These are phyloP conservation scores for Aspidapion aeneum DNA, from an alignment of 2,888 invertebrate genomes.

Conservation along the genomic window DNA sequence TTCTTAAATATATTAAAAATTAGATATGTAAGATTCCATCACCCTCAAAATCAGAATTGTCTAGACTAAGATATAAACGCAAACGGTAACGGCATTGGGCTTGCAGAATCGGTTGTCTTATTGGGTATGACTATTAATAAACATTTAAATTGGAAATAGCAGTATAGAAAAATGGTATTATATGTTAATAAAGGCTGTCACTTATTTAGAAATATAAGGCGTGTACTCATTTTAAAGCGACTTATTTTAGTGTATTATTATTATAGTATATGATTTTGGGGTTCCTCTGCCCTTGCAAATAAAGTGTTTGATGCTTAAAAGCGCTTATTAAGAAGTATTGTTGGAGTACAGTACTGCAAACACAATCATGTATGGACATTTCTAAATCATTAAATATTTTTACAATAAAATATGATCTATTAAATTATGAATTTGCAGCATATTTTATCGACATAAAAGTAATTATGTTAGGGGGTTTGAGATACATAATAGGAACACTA, in stretches of 20 bases:
- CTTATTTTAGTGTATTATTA: neutral
- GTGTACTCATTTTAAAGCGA: neutral
- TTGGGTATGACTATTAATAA: neutral
- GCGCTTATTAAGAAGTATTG: neutral
- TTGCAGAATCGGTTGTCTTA: neutral
- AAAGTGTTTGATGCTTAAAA: neutral
- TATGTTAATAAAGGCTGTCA: neutral
- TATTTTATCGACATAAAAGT: neutral
- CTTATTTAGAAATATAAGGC: neutral
- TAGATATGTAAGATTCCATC: neutral
- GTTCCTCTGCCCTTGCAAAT: neutral
- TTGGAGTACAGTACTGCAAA: too few relatives aligned
- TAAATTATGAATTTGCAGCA: too few relatives aligned
- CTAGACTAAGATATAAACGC: neutral
- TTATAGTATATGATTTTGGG: neutral
- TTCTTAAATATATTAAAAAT: neutral
- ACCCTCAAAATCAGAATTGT: neutral
- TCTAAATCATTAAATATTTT: too few relatives aligned
- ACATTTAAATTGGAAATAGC: neutral
- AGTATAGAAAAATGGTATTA: neutral
- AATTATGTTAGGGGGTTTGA: neutral
- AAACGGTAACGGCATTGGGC: neutral
- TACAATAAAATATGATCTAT: too few relatives aligned
- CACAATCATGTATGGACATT: too few relatives aligned
- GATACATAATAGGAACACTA: neutral